Evolutionary conservation across 2,888 invertebrate species (phyloP), one percentile per base, ranked within the genome.

Genomic region (Nemotelus pantherinus): DNA sequence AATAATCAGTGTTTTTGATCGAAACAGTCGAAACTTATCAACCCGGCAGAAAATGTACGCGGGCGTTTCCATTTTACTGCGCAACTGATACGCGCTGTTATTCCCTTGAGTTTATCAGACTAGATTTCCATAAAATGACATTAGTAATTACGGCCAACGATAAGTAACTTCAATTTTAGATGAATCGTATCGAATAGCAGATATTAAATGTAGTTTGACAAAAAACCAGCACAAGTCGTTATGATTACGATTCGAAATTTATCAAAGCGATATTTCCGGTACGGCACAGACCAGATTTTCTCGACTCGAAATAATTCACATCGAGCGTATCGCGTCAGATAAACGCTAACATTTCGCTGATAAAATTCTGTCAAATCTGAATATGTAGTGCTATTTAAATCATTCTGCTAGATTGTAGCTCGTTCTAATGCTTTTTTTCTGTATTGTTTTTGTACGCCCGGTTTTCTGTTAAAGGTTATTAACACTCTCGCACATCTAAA

Each of bases 261-360:
- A 65, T 65, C 65, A n/a, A n/a, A 7, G 47, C 25, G 43, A 65
- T 65, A 65, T 65, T 65, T 65, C 47, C 65, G 45, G 65, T 7
- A 44, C 65, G 47, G 45, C 6, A 45, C 45, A 43, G 47, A 45
- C 6, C 45, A 45, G 45, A 9, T 45, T 45, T 10, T 44, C 65
- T 65, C 65, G 9, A 45, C 65, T 65, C 65, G 9, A 45, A 65
- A 45, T 65, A 65, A 47, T 41, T 45, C 45, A 47, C 44, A 65
- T 39, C 1, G 7, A 39, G 7, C n/a, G 43, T 63, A 65, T 65
- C 45, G 3, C 47, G 39, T 44, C 44, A 65, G 65, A 65, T 65
- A 65, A 45, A 10, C 47, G 47, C 65, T 45, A 65, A 45, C 65
- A 65, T 65, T 65, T 45, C 41, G 44, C 65, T 45, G 65, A 65